Conservation (phyloP, 2,888 invertebrate species). For the Acronicta leporina region DNA sequence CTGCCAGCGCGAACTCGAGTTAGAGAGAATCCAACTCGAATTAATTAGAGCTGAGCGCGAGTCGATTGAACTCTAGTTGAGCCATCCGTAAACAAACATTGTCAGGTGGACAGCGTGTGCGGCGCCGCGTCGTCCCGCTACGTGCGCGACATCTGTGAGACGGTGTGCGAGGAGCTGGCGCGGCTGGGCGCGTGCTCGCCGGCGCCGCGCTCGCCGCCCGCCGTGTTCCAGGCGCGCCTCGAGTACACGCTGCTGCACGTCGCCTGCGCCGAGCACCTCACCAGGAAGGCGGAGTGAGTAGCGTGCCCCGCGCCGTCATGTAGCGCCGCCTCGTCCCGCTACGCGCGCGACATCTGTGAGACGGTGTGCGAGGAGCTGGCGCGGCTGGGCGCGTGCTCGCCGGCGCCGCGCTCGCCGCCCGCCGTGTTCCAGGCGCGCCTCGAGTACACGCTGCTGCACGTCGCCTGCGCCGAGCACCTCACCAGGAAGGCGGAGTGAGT, state of each 20-base stretch:
- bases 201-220: conserved; percentile 87
- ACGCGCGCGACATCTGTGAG: conserved; percentile 94
- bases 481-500: conserved; percentile 81
- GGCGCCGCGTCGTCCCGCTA: conserved; percentile 92
- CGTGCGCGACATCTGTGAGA: conserved; percentile 95
- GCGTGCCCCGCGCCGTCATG: no score
- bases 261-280: conserved; percentile 78
- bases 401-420: conserved; percentile 85
- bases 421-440: conserved; percentile 94
- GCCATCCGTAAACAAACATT: neutral
- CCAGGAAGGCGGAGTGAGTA: conserved; percentile 80
- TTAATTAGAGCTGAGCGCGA: no score
- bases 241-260: conserved; percentile 83
- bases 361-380: conserved; percentile 97
- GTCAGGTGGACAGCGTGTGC: conserved; percentile 92
- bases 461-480: conserved; percentile 77
- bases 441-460: conserved; percentile 83
- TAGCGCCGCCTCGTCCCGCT: no score
- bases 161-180: conserved; percentile 97
- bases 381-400: conserved; percentile 91
- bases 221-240: conserved; percentile 94
- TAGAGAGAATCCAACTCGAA: no score
- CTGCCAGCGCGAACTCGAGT: no score
- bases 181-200: conserved; percentile 91
- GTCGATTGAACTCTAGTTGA: no score